Base-by-base conservation (phyloP, 2,113 vertebrate species). In the Chaetodon trifascialis region DNA sequence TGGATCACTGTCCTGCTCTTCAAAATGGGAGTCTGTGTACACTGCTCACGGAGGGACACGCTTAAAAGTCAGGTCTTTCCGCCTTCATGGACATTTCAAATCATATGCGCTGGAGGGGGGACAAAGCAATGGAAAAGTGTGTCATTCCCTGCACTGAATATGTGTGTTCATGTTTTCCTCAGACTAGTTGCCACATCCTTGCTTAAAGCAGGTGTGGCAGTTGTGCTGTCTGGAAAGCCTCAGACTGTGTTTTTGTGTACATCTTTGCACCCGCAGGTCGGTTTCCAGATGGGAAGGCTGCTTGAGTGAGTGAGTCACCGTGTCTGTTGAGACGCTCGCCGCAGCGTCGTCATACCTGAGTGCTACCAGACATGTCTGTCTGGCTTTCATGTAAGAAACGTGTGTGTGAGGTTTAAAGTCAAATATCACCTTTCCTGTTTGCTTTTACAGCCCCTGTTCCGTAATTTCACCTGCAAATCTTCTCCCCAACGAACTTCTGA, bases 331-430 rank as follows among this genome's bases (percentile, higher is more conserved):
- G 83, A 93, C 84, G 21, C 75, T 59, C 68, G 51, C 85, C 79
- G 7, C 87, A 69, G 52, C 60, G 46, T 14, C 52, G 87, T 93
- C 91, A 93, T 90, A 90, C 93, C 85, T 92, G 92, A 93, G 84
- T 76, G 89, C 91, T 86, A 58, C 82, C 78, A 91, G 94, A 94
- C 91, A 93, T 89, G 83, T 92, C 91, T 93, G 89, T 90, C 87
- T 89, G 79, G 73, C 42, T 83, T 67, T 81, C 52, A 63, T 63
- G 75, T 79, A 2, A 51, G 38, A 76, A 65, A 59, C 38, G 55
- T 40, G 44, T 67, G 55, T 58, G 68, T 34, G 69, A 40, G 38
- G 62, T 71, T 76, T 30, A 25, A 86, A 80, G 54, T 82, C 72
- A 83, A 80, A 86, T 73, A 77, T 73, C 66, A 76, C 34, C 68